phyloP scores from a whole-genome alignment of 2,888 invertebrate genomes.

The Lasioglossum malachurum region DNA sequence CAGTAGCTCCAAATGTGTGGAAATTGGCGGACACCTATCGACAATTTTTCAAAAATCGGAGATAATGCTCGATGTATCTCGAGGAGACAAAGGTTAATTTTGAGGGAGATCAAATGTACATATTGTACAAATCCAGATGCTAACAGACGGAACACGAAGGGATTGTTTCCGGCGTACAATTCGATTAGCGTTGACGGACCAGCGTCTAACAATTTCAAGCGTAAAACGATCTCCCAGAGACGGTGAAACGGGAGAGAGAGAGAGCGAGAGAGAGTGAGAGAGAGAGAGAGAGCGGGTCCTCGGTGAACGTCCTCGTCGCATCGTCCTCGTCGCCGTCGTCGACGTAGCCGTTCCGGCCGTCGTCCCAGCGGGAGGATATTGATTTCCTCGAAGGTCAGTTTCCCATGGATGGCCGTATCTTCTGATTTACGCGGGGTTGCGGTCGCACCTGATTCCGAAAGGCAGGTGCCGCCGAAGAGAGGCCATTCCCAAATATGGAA shows the following conservation, averaged over 20 bases:
- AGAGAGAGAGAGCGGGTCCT: constrained; percentile 16
- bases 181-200: neutral
- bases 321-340: constrained; percentile 24
- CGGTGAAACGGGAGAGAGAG: neutral
- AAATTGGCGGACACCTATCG: too few species aligned
- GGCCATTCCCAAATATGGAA: constrained; percentile 42
- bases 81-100: neutral
- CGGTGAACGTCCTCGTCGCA: neutral
- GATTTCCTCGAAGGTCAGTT: constrained; percentile 77
- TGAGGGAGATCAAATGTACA: neutral
- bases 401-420: constrained; percentile 57
- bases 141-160: neutral
- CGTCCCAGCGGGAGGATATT: constrained; percentile 70
- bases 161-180: neutral
- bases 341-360: constrained; percentile 32
- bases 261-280: constrained; percentile 21
- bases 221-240: neutral
- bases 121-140: neutral
- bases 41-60: neutral
- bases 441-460: constrained; percentile 63
- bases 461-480: constrained; percentile 52
- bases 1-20: too few species aligned
- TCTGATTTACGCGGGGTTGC: constrained; percentile 60
- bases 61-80: neutral
- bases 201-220: neutral